Conservation (phyloP, 2,797 vertebrate species). For the Enteromius anoplus region DNA sequence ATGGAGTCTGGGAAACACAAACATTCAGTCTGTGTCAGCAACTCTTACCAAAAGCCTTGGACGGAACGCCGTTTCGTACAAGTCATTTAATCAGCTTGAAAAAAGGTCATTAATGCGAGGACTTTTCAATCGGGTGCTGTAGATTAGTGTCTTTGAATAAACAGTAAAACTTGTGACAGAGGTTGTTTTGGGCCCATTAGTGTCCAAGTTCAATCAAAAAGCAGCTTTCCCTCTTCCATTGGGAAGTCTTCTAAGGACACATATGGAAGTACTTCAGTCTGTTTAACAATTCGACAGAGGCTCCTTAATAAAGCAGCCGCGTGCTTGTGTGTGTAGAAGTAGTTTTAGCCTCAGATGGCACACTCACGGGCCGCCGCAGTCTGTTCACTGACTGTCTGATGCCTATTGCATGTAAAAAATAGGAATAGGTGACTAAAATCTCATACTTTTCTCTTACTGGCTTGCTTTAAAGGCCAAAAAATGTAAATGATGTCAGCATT, state of each 20-base stretch:
- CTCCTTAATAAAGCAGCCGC: slow-evolving; percentile 44
- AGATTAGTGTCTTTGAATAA: not conserved
- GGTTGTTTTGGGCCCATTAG: not conserved
- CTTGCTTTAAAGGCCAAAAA: not conserved
- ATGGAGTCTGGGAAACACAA: slow-evolving; percentile 52
- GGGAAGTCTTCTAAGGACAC: slow-evolving; percentile 25
- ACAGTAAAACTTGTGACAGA: not conserved
- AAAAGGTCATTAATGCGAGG: not conserved
- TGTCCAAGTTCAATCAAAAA: slow-evolving; percentile 8
- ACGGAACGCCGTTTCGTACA: not conserved
- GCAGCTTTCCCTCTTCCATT: slow-evolving; percentile 19
- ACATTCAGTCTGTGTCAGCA: slow-evolving; percentile 39
- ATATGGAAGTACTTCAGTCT: slow-evolving; percentile 58
- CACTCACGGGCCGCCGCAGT: not conserved
- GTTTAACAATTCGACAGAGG: slow-evolving; percentile 49
- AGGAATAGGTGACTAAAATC: not conserved
- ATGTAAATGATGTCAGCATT: not conserved
- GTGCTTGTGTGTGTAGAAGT: slow-evolving; percentile 16
- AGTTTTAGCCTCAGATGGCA: slow-evolving; percentile 11
- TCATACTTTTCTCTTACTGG: not conserved
- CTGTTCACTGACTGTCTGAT: not conserved
- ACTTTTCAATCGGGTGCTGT: not conserved
- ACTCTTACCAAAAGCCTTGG: not conserved
- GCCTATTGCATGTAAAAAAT: not conserved
- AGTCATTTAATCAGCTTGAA: not conserved